These are phyloP conservation scores for Tholera decimalis DNA, from an alignment of 2,888 invertebrate genomes.

Conservation along the genomic window DNA sequence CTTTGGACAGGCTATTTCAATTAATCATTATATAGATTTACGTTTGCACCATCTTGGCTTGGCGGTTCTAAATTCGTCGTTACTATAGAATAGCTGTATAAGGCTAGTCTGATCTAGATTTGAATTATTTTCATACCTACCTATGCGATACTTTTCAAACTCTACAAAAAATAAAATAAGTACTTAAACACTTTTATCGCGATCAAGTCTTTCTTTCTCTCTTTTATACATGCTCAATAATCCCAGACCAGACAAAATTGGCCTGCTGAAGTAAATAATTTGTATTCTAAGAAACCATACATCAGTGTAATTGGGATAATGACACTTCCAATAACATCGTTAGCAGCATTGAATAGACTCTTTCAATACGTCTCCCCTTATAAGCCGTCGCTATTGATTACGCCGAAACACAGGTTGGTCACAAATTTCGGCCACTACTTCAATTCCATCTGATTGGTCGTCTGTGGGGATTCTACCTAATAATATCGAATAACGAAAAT, in stretches of 20 bases:
- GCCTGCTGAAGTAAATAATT: background rate
- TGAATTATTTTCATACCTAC: background rate
- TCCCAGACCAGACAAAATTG: background rate
- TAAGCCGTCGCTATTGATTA: conserved; percentile 70
- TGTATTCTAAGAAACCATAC: conserved; percentile 8
- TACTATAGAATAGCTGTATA: background rate
- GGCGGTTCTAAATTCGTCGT: conserved; percentile 12
- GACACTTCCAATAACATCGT: conserved; percentile 56
- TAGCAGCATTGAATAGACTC: conserved; percentile 54
- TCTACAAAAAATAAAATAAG: background rate
- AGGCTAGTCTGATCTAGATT: background rate
- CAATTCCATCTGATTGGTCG: conserved; percentile 74
- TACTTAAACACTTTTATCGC: background rate
- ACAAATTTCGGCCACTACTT: conserved; percentile 72
- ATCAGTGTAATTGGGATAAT: conserved; percentile 35
- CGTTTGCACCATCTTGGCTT: conserved; percentile 29
- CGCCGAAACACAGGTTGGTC: conserved; percentile 64
- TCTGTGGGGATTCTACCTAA: conserved; percentile 67
- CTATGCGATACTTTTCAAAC: background rate
- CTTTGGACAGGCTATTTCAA: conserved; percentile 27
- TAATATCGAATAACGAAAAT: conserved; percentile 51
- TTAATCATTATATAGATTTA: conserved; percentile 44
- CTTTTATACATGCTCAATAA: background rate
- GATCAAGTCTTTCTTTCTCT: background rate
- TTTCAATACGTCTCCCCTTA: conserved; percentile 54